Evolutionary conservation across 2,888 invertebrate genomes (phyloP).

Genomic region (Drosophila subquinaria): DNA sequence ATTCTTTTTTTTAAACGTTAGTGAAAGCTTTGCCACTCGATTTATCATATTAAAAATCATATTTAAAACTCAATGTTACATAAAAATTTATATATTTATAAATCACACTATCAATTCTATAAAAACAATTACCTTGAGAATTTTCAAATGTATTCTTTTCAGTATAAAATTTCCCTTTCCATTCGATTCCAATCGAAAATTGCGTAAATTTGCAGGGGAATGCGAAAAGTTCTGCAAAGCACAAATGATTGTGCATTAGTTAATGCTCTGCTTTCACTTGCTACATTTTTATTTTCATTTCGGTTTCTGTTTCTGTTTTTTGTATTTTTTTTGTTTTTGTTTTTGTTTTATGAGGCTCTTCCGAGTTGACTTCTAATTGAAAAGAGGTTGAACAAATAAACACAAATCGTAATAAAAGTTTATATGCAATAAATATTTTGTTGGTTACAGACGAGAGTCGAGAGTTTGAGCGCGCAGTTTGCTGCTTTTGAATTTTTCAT

Average conservation of each 20-base stretch:
- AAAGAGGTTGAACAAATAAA: slow-evolving; percentile 76
- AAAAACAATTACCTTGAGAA: background rate
- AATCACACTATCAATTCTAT: background rate
- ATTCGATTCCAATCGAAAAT: background rate
- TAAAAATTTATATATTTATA: background rate
- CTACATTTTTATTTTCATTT: slow-evolving; percentile 10
- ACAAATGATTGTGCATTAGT: slow-evolving; percentile 22
- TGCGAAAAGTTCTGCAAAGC: slow-evolving; percentile 7
- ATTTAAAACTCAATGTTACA: background rate
- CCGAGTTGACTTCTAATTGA: slow-evolving; percentile 68
- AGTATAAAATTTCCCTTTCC: background rate
- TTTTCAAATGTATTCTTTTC: background rate
- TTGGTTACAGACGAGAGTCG: slow-evolving; percentile 39
- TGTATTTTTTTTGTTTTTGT: slow-evolving; percentile 37
- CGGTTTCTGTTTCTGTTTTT: slow-evolving; percentile 7
- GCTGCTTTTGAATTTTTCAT: slow-evolving; percentile 76
- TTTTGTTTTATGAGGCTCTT: slow-evolving; percentile 64
- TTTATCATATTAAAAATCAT: background rate
- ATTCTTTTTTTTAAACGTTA: too few relatives aligned
- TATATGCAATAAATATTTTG: slow-evolving; percentile 83
- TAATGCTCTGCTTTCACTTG: slow-evolving; percentile 20
- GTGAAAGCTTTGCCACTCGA: too few relatives aligned
- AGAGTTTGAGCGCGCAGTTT: slow-evolving; percentile 7
- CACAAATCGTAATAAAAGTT: slow-evolving; percentile 82
- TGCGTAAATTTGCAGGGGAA: background rate